Base-by-base conservation (phyloP, 2,797 vertebrate genomes). In the Sylvia borin region DNA sequence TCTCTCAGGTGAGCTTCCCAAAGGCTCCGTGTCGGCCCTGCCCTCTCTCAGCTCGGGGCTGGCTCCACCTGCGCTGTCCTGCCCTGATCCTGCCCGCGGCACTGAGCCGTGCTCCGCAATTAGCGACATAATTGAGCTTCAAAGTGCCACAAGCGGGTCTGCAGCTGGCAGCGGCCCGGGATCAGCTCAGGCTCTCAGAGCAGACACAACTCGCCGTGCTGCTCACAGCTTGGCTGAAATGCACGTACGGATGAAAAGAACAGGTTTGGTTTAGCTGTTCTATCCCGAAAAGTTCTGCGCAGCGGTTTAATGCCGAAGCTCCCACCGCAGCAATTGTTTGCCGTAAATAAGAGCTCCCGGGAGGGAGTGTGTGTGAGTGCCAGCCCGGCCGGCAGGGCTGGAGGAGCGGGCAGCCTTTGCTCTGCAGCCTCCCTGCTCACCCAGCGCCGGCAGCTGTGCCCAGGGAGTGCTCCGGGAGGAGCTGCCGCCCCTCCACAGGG, bases 51-150 rank as follows among this genome's bases (percentile, higher is more conserved):
- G 53, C 8, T 7, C 14, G 2, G 55, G 36, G 58, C 65, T 29
- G 51, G 62, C 40, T 68, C 74, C 47, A 3, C 31, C 11, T 2
- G 8, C 0, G 5, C 72, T 11, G 5, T 7, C 2, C 89, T 16
- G 60, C 61, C 45, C 3, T 5, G 72, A 1, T 9, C 75, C 74
- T 38, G 11, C 17, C 25, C 67, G 3, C 11, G 1, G 11, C 27
- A 8, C 58, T 1, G 2, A 15, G 3, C 0, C 3, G 3, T 27
- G 67, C 42, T 26, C 26, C 15, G 1, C 34, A 21, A 14, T 24
- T 29, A 13, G 21, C 12, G 0, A 9, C 55, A 18, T 21, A 15
- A 62, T 5, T 0, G 31, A 81, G 66, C 3, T 3, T 5, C 43
- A 0, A 2, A 11, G 42, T 51, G 73, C 53, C 73, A 17, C 15